A percentile compares a stretch with the other conserved stretches of the same genome.
phyloP scores from a whole-genome alignment of 2,113 vertebrate species.

The Toxotes chatareus region DNA sequence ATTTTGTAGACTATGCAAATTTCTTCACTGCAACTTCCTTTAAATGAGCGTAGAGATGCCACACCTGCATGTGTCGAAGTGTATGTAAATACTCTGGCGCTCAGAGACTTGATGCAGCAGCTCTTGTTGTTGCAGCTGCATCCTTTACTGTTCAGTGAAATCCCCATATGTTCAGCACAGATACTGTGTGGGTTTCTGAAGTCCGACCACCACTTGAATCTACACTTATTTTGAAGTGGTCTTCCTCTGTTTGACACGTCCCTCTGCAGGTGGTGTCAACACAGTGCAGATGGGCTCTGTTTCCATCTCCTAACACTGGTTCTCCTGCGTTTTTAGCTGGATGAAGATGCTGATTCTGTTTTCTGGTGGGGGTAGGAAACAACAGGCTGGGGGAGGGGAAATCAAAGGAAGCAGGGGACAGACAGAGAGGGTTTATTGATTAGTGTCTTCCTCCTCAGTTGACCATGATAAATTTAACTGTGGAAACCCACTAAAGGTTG shows the following conservation, averaged over 20 bases:
- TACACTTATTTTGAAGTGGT: background rate
- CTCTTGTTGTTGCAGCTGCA: conserved; percentile 40
- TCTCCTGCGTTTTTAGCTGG: conserved; percentile 1
- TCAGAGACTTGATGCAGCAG: conserved; percentile 9
- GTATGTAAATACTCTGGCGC: conserved; percentile 25
- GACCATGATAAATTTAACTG: conserved; percentile 73
- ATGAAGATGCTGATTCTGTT: conserved; percentile 17
- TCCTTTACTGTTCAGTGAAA: background rate
- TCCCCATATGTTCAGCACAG: background rate
- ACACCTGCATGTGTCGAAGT: conserved; percentile 37
- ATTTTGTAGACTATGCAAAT: conserved; percentile 37
- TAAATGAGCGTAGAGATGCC: conserved; percentile 7
- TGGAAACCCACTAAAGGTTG: conserved; percentile 60
- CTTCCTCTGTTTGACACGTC: background rate
- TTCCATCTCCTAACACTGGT: background rate
- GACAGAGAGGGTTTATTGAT: conserved; percentile 70
- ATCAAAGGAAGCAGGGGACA: conserved; percentile 42
- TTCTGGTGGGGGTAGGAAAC: conserved; percentile 8
- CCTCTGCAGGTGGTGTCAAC: conserved; percentile 1
- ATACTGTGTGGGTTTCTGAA: background rate
- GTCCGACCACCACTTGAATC: background rate
- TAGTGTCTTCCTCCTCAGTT: conserved; percentile 62
- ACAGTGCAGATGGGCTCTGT: background rate
- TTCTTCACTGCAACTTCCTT: conserved; percentile 3
- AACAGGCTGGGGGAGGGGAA: background rate